Evolutionary conservation across 1,140 invertebrate genomes (phyloP), one percentile per base, ranked within the genome.

Genomic region (Leptinotarsa defecta): DNA sequence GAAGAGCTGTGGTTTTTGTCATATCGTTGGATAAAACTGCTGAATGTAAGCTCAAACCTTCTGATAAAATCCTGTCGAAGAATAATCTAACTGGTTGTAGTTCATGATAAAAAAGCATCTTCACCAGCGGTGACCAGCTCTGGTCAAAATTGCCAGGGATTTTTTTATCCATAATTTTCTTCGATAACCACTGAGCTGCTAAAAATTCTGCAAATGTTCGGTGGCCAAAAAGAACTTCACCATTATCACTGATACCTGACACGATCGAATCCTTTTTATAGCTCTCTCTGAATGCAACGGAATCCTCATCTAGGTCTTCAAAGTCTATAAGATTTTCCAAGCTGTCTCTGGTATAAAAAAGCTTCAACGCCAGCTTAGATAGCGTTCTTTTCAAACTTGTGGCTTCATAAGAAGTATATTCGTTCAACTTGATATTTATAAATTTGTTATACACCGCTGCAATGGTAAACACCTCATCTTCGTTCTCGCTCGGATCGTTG

Each of bases 261-360:
- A 68, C 65, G 19, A 68, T 68, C 4, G 65, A 68, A 24, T 68
- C 65, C 15, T 68, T 68, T 68, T 68, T 68, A 24, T 68, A 68
- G 15, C 65, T 68, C 17, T 68, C 65, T 24, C 43, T 24, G 1
- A 68, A 68, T 27, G 65, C 34, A 17, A 68, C 65, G n/a, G 24
- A 17, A n/a, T 68, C 65, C 24, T 68, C 65, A 24, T 24, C 24
- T 15, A 68, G 65, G 24, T 68, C 65, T 1, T 68, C 65, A 24
- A 68, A 68, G 22, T 68, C 65, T 43, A 68, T 27, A 20, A 68
- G 19, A 43, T 43, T 20, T 68, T 68, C 65, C 65, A 68, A 17
- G 11, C 34, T 24, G 8, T 68, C 17, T 68, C 24, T 24, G 15
- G 65, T 43, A 24, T 27, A 68, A 4, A 68, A 68, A 17, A 68